Conservation (phyloP, 2,888 invertebrate genomes). For the Cremastinae sp. region DNA sequence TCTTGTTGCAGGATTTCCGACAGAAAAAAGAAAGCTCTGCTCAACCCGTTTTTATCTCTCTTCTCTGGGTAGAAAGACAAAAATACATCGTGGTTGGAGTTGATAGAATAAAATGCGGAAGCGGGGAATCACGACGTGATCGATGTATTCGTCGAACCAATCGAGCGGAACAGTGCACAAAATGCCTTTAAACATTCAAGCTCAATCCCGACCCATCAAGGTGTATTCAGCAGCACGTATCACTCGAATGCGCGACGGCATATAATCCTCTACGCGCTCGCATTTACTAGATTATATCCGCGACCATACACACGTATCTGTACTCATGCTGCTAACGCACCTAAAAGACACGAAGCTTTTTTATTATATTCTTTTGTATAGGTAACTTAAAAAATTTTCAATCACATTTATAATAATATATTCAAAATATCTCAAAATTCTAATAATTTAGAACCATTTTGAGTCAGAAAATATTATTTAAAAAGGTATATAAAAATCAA, state of each 20-base stretch:
- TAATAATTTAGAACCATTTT: too few species aligned
- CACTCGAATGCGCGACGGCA: slow-evolving; percentile 43
- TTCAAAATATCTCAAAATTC: too few species aligned
- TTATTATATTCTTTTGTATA: slow-evolving; percentile 32
- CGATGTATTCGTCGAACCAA: slow-evolving; percentile 72
- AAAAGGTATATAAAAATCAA: too few species aligned
- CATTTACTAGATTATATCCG: slow-evolving; percentile 3
- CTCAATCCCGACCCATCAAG: slow-evolving; percentile 45
- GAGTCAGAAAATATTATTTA: too few species aligned
- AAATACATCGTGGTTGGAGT: slow-evolving; percentile 27
- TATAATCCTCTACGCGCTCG: slow-evolving; percentile 20
- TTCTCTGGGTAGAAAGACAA: background rate
- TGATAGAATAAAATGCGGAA: slow-evolving; percentile 54
- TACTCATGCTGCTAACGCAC: slow-evolving; percentile 30
- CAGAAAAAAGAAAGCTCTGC: too few species aligned
- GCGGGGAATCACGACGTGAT: slow-evolving; percentile 60
- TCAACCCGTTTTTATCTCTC: slow-evolving; percentile 1
- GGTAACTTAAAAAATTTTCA: too few species aligned
- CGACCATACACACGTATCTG: slow-evolving; percentile 36
- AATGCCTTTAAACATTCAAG: slow-evolving; percentile 71
- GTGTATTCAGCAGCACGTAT: slow-evolving; percentile 56
- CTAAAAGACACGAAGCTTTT: background rate
- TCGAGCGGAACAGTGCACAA: slow-evolving; percentile 72
- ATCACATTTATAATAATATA: too few species aligned
- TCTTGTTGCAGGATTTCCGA: too few species aligned